Conservation (phyloP, 1,140 invertebrate genomes). For the Drosophila mojavensis region DNA sequence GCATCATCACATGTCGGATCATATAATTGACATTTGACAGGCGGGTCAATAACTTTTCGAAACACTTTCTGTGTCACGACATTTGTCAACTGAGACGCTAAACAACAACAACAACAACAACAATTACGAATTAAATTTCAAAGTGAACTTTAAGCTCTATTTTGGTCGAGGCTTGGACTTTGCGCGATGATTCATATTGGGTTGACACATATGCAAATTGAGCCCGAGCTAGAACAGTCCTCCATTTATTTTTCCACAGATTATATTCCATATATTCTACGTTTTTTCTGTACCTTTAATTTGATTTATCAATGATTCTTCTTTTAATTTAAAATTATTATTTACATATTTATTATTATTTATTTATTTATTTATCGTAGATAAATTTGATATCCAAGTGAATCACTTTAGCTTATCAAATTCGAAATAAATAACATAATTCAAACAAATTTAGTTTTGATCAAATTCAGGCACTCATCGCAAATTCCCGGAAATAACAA, state of each 20-base stretch:
- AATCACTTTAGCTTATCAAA: background rate
- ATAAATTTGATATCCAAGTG: background rate
- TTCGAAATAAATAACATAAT: background rate
- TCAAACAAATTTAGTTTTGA: background rate
- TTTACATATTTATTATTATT: too few species aligned
- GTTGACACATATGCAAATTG: slow-evolving; percentile 5
- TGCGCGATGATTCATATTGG: background rate
- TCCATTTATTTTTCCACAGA: background rate
- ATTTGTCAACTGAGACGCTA: slow-evolving; percentile 47
- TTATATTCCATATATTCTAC: background rate
- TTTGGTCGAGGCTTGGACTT: background rate
- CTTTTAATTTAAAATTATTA: too few species aligned
- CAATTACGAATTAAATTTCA: slow-evolving; percentile 22
- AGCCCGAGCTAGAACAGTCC: background rate
- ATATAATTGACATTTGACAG: slow-evolving; percentile 57
- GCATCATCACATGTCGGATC: slow-evolving; percentile 45
- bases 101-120: slow-evolving; percentile 20
- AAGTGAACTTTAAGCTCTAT: slow-evolving; percentile 39
- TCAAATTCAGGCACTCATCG: background rate
- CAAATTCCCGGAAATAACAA: background rate
- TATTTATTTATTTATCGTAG: too few species aligned
- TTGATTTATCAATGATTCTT: background rate
- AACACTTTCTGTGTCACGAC: slow-evolving; percentile 41
- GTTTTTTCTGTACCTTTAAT: background rate
- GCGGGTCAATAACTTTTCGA: slow-evolving; percentile 64